Base-by-base conservation (phyloP, 2,113 vertebrate genomes). In the Stegastes partitus region DNA sequence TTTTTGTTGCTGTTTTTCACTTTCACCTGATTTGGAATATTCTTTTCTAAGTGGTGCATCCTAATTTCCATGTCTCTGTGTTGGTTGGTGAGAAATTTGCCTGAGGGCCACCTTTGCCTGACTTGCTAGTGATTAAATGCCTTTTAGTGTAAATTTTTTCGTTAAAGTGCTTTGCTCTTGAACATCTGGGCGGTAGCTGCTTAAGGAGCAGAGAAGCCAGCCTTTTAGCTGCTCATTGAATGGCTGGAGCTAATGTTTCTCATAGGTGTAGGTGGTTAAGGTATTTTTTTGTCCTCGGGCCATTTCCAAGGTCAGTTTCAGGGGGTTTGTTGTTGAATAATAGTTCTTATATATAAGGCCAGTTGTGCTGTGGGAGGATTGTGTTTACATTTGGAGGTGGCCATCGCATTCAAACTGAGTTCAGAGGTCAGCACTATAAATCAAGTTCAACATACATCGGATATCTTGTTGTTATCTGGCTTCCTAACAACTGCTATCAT, bases 151-250 rank as follows among this genome's bases (percentile, higher is more conserved):
- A 18, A 3, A 19, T 49, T 23, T 23, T 31, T 23, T 1, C 25
- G n/a, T 56, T 18, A 3, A 21, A 21, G 31, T 34, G 31, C 8
- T 4, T 10, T 11, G 18, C 47, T 50, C 12, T 9, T 50, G 19
- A 63, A 22, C 47, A 58, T 47, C 23, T 68, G 45, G 23, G n/a
- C 53, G 31, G 16, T 21, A 19, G 44, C 28, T 76, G 22, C 34
- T 28, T 5, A 12, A 21, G 11, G n/a, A 64, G 25, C 15, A 3
- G 37, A 45, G 16, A n/a, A 11, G 16, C 4, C n/a, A 5, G 22
- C 14, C 2, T 21, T 3, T 39, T 3, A 7, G 22, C 22, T 10
- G 3, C 19, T n/a, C 23, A 44, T 19, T 15, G 4, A 49, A 25
- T 54, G 22, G 16, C 9, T 42, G 22, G 1, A n/a, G 28, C 39